These are phyloP conservation scores for Pangasius mekongensis DNA, from an alignment of 2,797 vertebrate species.

Conservation along the genomic window DNA sequence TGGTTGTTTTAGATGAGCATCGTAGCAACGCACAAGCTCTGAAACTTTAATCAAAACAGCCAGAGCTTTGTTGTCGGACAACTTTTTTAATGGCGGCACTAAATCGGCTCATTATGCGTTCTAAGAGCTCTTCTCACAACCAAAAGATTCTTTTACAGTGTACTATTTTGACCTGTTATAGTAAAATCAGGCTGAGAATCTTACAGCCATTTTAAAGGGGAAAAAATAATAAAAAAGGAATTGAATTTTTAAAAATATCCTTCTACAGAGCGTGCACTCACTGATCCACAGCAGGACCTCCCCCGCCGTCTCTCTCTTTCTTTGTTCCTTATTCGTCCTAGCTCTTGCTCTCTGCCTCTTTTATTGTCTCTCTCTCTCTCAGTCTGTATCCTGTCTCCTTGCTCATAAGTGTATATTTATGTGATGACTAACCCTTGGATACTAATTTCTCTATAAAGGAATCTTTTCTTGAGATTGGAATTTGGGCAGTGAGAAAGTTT, in stretches of 20 bases:
- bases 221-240: slow-evolving; percentile 6
- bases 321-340: slow-evolving; percentile 11
- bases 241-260: slow-evolving; percentile 30
- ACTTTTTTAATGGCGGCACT: not conserved
- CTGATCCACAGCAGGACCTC: slow-evolving; percentile 25
- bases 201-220: not conserved
- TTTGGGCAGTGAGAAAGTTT: slow-evolving; percentile 43
- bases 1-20: not conserved
- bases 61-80: not conserved
- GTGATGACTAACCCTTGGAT: slow-evolving; percentile 45
- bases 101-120: not conserved
- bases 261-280: not conserved
- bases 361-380: not conserved
- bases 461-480: slow-evolving; percentile 18
- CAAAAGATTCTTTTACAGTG: not conserved
- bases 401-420: slow-evolving; percentile 50
- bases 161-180: not conserved
- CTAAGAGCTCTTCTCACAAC: not conserved
- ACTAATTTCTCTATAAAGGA: slow-evolving; percentile 32
- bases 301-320: not conserved
- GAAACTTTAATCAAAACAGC: not conserved
- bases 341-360: not conserved
- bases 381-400: not conserved
- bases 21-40: no score
- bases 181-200: not conserved